A percentile compares a stretch with the other conserved stretches of the same genome.
Conservation (phyloP, 1,140 invertebrate species). For the Trinorchestia longiramus region DNA sequence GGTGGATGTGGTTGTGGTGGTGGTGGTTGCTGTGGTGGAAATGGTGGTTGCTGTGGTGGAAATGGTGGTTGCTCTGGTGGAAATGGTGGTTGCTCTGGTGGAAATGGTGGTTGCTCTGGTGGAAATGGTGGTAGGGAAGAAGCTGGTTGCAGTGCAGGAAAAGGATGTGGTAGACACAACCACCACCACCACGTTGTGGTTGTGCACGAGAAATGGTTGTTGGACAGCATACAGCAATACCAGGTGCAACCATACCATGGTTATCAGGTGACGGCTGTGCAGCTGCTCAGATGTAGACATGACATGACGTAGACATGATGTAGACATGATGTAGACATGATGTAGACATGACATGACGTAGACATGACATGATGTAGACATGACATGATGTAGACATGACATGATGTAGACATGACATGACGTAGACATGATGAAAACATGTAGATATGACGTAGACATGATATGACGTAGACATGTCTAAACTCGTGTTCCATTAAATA, state of each 20-base stretch:
- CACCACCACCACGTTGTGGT: neutral
- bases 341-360: too few species aligned
- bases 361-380: too few species aligned
- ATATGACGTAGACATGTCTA: too few species aligned
- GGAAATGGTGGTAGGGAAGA: neutral
- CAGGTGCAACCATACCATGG: neutral
- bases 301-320: neutral
- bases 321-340: neutral
- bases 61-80: too few species aligned
- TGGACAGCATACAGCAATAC: neutral
- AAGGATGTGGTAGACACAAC: neutral
- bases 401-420: too few species aligned
- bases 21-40: neutral
- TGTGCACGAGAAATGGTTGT: constrained; percentile 43
- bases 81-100: neutral
- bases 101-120: too few species aligned
- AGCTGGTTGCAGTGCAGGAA: neutral
- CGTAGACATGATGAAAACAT: too few species aligned
- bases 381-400: too few species aligned
- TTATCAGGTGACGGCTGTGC: neutral
- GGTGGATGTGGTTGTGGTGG: neutral
- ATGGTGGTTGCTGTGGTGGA: too few species aligned
- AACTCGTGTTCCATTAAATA: too few species aligned
- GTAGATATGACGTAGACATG: too few species aligned
- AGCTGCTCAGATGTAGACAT: neutral